phyloP scores from a whole-genome alignment of 1,140 invertebrate genomes.

The Sarcophaga bullata region DNA sequence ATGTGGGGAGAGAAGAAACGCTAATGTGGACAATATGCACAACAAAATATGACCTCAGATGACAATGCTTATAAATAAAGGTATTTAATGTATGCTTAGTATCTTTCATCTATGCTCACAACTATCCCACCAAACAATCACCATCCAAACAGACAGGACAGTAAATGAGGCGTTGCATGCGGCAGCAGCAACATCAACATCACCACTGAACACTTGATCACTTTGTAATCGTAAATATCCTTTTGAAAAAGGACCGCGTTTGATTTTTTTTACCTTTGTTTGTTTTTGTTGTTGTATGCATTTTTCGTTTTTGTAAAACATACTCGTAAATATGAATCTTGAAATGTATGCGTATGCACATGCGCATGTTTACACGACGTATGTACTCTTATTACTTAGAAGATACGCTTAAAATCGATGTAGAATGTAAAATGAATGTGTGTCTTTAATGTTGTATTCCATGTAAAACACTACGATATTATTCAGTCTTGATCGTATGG shows the following conservation, averaged over 20 bases:
- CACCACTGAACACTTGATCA: slow-evolving; percentile 1
- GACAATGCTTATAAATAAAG: slow-evolving; percentile 26
- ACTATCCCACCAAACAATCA: background rate
- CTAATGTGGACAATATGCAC: background rate
- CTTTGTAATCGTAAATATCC: slow-evolving; percentile 26
- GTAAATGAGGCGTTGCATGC: background rate
- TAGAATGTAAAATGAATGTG: no score
- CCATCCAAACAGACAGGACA: background rate
- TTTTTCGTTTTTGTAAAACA: background rate
- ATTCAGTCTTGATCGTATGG: no score
- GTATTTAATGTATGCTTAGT: slow-evolving; percentile 3
- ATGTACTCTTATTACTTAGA: no score
- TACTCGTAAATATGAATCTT: background rate
- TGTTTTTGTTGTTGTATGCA: no score
- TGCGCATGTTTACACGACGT: background rate
- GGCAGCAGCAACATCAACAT: background rate
- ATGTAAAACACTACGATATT: slow-evolving; percentile 7
- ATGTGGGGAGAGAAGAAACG: no score
- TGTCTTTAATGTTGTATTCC: background rate
- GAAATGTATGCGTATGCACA: background rate
- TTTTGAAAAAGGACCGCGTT: slow-evolving; percentile 10
- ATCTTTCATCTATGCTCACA: background rate
- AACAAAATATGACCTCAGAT: slow-evolving; percentile 7
- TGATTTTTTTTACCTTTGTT: no score
- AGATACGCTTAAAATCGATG: no score